Conservation (phyloP, 2,113 vertebrate species). For the Puntigrus tetrazona region DNA sequence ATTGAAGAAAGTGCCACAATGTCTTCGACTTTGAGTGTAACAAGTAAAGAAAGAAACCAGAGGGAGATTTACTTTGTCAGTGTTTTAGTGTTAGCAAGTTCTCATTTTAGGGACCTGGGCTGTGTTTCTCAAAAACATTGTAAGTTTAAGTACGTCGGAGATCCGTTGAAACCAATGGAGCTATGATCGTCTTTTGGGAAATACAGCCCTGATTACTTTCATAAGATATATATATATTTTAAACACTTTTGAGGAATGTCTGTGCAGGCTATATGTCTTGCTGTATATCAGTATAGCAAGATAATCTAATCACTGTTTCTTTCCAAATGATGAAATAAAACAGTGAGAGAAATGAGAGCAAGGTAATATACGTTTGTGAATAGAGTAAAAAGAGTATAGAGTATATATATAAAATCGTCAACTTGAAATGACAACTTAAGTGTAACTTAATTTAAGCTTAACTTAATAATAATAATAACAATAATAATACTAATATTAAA, state of each 20-base stretch:
- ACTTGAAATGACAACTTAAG: not conserved
- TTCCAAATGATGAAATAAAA: not conserved
- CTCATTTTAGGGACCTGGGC: not conserved
- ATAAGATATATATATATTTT: not conserved
- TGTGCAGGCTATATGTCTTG: not conserved
- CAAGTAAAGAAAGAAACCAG: not conserved
- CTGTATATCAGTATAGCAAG: not conserved
- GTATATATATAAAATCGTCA: not conserved
- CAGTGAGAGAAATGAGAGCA: not conserved
- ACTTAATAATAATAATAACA: too few relatives aligned
- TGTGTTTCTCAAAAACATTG: too few relatives aligned
- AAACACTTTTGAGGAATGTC: not conserved
- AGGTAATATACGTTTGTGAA: not conserved
- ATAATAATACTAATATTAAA: too few relatives aligned
- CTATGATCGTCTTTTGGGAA: too few relatives aligned
- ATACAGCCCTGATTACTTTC: not conserved
- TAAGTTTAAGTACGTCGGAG: too few relatives aligned
- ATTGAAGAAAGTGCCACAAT: not conserved
- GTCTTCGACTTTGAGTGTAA: not conserved
- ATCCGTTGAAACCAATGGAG: too few relatives aligned
- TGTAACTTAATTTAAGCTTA: not conserved
- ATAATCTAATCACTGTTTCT: not conserved
- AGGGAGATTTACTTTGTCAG: not conserved
- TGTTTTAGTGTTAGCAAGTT: not conserved
- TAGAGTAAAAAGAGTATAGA: not conserved